Base-by-base conservation (phyloP, 2,888 invertebrate species). In the Cyclophora albipunctata region DNA sequence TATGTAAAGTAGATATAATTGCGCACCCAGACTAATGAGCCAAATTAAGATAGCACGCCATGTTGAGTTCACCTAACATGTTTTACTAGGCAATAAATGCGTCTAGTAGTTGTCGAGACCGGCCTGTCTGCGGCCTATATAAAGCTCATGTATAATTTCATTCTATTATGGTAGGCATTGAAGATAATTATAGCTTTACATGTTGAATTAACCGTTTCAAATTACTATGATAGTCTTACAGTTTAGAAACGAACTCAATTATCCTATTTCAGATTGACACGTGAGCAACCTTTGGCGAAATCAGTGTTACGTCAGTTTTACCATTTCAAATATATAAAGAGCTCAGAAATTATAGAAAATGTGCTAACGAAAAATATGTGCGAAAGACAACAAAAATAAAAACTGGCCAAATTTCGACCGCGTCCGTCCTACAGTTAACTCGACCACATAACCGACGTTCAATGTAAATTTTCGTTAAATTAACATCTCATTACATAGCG, bases 1-100 rank as follows among this genome's bases (percentile, higher is more conserved):
- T 80, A 82, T 82, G 80, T 76, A 79, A 83, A 83, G 72, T 78
- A 78, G 75, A 79, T 80, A 81, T 81, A 55, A 55, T 81, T 77
- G 77, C 70, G 68, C 71, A 69, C 67, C 63, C 62, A 69, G 71
- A 72, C 72, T 84, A 84, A 84, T 84, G 81, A 83, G 80, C 67
- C 76, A 69, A 79, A 84, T 84, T 82, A 81, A 81, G 83, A 81
- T 81, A 81, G 77, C 75, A 68, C 63, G 66, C 63, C 70, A 62
- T 68, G 68, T 72, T 66, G 56, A 71, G 61, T 70, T 62, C 59
- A 58, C 64, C 66, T 66, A 78, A 79, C 80, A 74, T 66, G 80
- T 73, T 75, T 62, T 73, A 75, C 78, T 65, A 73, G 75, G 70
- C 75, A 74, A 70, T 77, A 73, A 75, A 75, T 71, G 75, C 67